These are phyloP conservation scores for Muscina levida DNA, from an alignment of 2,888 invertebrate genomes.

Conservation along the genomic window DNA sequence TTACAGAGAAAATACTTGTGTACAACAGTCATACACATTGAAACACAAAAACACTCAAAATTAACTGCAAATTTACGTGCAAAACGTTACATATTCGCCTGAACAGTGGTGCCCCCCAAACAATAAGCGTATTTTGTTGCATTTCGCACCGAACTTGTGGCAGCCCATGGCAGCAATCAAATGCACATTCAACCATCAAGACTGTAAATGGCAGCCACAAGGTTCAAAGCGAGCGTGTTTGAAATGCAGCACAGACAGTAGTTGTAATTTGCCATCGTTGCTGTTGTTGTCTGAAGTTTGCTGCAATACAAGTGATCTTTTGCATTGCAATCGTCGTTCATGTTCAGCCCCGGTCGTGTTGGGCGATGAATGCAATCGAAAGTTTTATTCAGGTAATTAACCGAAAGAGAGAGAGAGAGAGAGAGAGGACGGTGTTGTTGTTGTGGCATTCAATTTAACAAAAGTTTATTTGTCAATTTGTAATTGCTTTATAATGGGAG, in stretches of 20 bases:
- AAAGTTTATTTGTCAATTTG: no score
- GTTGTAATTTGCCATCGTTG: background rate
- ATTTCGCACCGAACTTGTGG: slow-evolving; percentile 48
- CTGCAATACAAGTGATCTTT: no score
- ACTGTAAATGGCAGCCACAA: slow-evolving; percentile 4
- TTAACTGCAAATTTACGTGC: slow-evolving; percentile 60
- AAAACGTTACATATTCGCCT: slow-evolving; percentile 43
- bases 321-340: no score
- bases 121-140: slow-evolving; percentile 2
- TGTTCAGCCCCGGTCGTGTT: no score
- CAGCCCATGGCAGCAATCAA: slow-evolving; percentile 44
- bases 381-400: no score
- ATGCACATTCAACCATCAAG: background rate
- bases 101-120: background rate
- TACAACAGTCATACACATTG: slow-evolving; percentile 31
- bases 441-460: no score
- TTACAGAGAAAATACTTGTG: slow-evolving; percentile 46
- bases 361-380: no score
- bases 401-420: no score
- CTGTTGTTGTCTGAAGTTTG: background rate
- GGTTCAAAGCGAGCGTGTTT: slow-evolving; percentile 2
- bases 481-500: no score
- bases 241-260: slow-evolving; percentile 30
- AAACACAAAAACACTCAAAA: slow-evolving; percentile 32
- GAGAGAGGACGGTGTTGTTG: no score